Evolutionary conservation across 2,113 vertebrate species (phyloP).

Genomic region (Danio rerio): DNA sequence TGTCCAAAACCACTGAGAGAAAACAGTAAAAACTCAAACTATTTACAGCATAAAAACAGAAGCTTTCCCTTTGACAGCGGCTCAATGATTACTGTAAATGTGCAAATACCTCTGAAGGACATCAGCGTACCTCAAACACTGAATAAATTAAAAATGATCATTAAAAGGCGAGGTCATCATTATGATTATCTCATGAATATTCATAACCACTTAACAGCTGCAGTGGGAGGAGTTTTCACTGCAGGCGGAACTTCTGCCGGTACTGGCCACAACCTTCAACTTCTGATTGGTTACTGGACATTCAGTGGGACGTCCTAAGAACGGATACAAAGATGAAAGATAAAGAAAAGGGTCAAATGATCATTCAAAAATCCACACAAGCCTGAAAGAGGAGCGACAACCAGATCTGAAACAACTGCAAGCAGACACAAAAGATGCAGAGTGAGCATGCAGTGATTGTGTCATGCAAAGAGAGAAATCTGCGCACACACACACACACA

Average conservation of each 20-base stretch:
- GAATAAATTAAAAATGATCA: background rate
- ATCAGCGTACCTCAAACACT: background rate
- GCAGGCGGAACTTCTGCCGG: constrained; percentile 34
- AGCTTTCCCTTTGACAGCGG: constrained; percentile 26
- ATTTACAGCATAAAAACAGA: constrained; percentile 36
- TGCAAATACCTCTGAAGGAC: constrained; percentile 29
- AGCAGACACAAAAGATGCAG: background rate
- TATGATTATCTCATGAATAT: background rate
- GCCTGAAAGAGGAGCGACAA: background rate
- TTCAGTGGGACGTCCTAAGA: constrained; percentile 73
- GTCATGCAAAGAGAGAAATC: constrained; percentile 34
- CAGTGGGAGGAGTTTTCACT: constrained; percentile 60
- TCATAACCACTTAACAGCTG: constrained; percentile 58
- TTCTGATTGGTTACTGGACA: constrained; percentile 65
- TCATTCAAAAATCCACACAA: background rate
- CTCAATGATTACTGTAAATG: background rate
- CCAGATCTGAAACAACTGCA: background rate
- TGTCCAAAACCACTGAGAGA: constrained; percentile 5
- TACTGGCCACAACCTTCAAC: background rate
- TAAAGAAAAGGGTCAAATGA: background rate
- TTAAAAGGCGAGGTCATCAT: background rate
- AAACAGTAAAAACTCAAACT: constrained; percentile 31
- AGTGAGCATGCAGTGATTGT: constrained; percentile 19
- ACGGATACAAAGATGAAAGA: background rate
- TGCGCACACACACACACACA: constrained; percentile 40